Evolutionary conservation across 1,140 invertebrate species (phyloP), one percentile per base, ranked within the genome.

Genomic region (Drosophila tristis): DNA sequence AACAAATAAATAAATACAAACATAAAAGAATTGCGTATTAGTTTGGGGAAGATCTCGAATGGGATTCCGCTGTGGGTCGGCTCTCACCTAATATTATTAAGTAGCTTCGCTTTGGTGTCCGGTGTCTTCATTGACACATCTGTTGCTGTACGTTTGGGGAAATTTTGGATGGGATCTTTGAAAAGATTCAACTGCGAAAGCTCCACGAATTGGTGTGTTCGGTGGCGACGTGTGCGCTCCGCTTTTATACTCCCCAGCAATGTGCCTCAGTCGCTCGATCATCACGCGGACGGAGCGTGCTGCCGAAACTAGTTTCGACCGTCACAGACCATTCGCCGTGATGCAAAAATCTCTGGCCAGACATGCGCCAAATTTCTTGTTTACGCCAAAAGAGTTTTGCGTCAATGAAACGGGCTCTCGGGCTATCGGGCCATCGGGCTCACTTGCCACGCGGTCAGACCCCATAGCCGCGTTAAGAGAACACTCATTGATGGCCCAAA

Each of bases 61-160:
- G 16, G 16, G 1, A 16, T 16, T 16, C 16, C 16, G 16, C 20
- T 20, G 20, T 2, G 20, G 0, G 1, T 20, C 1, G 2, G 45
- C 0, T 59, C 77, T 82, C n/a, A 91, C 90, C 90, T 91, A 75
- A 91, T 67, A 80, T 91, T 91, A 81, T 84, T 71, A 49, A 91
- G 60, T 50, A 91, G 68, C 59, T 91, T 91, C 39, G 86, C 80
- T 82, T 91, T 91, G 54, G 90, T 90, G 71, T 91, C 90, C 73
- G 90, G 90, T 90, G 89, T 90, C 85, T 73, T 90, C 90, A 91
- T 91, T 91, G 90, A 91, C 90, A 91, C 90, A 91, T 86, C 72
- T 74, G 68, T 53, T 80, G 64, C 29, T 63, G 5, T 39, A 82
- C 82, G 35, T 65, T 45, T 20, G 60, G 16, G 42, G 8, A 60